Base-by-base conservation (phyloP, 2,113 vertebrate genomes). In the Aplodontia rufa region DNA sequence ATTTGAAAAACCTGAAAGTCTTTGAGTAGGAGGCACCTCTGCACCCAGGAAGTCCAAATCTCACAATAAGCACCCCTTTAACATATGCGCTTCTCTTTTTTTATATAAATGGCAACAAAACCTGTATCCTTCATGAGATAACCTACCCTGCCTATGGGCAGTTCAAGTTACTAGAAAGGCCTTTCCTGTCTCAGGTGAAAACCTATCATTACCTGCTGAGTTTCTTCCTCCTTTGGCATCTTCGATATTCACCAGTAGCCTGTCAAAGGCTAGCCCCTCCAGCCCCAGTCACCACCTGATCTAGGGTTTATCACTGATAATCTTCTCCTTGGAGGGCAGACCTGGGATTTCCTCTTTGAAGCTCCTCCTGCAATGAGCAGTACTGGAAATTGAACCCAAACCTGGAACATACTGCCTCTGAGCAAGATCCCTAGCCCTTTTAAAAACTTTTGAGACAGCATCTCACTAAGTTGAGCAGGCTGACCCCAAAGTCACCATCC, bases 1-100 rank as follows among this genome's bases (percentile, higher is more conserved):
- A 81, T n/a, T 87, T 64, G 26, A 79, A 72, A n/a, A 20, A 14
- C 53, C n/a, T 91, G n/a, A 93, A 78, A 93, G 47, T 35, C 86
- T 69, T 53, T 35, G 12, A 90, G 5, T 60, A 32, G 81, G 55
- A 93, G 22, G 10, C 40, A 42, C 69, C 9, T 58, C n/a, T 64
- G 16, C 53, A 55, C 30, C 1, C 7, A 58, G 30, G 35, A 88
- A 47, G 37, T 51, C 40, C 45, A 76, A 74, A 53, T 16, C 68
- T 74, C 69, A 58, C 19, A 53, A 47, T 6, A 1, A 74, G n/a
- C 81, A 28, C 0, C 68, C 17, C 28, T n/a, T 26, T 72, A 37
- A 49, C 12, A 7, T 0, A 11, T 12, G 49, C 37, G 2, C 45
- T 64, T 90, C 75, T 47, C 0, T 30, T 66, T 16, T 16, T 58